These are phyloP conservation scores for Aphis craccivora DNA, from an alignment of 1,140 invertebrate genomes.

Conservation along the genomic window DNA sequence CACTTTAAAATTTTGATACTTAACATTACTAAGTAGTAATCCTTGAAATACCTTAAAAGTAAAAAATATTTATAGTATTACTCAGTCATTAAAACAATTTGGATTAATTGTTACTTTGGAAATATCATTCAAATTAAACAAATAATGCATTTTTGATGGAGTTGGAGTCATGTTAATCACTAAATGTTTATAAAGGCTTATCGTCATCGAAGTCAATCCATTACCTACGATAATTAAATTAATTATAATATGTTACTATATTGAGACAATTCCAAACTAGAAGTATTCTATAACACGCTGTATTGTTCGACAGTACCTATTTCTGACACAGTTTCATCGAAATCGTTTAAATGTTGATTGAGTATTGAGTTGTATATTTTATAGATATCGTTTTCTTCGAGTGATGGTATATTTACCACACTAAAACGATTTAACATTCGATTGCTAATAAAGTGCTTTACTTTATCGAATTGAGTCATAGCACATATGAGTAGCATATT, in stretches of 20 bases:
- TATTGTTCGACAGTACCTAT: neutral
- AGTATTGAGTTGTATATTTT: constrained; percentile 17
- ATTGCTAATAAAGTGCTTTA: neutral
- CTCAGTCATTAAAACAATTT: neutral
- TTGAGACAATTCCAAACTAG: neutral
- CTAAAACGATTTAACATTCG: neutral
- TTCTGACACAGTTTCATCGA: constrained; percentile 30
- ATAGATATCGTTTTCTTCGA: neutral
- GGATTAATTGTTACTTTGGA: constrained; percentile 73
- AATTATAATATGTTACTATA: neutral
- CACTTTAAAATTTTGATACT: constrained; percentile 72
- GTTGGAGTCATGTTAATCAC: constrained; percentile 80
- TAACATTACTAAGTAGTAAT: constrained; percentile 77
- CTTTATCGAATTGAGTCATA: neutral
- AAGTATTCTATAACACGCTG: neutral
- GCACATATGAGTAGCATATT: constrained; percentile 40
- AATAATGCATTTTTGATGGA: constrained; percentile 89
- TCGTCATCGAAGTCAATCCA: constrained; percentile 87
- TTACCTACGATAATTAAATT: neutral
- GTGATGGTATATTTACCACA: neutral
- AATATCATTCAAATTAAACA: constrained; percentile 89
- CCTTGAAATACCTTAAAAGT: constrained; percentile 71
- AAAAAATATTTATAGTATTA: neutral
- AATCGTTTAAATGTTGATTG: neutral
- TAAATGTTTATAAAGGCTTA: constrained; percentile 82